Conservation (phyloP, 2,797 vertebrate species). For the Manis javanica region DNA sequence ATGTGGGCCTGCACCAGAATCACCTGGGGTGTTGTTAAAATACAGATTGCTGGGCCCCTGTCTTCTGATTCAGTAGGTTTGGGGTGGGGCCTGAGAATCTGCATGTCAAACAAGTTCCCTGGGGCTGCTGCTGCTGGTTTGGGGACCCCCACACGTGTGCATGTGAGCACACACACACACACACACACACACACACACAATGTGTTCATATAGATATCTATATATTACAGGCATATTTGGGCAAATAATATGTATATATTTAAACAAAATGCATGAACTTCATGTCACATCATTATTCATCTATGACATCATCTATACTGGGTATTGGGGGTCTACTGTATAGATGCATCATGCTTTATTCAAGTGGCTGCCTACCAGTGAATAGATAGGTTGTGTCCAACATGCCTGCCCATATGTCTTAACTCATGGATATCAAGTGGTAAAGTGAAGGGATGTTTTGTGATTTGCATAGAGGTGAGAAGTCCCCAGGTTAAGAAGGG, state of each 20-base stretch:
- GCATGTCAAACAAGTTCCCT: background rate
- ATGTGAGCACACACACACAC: background rate
- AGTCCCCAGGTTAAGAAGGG: background rate
- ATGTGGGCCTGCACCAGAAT: background rate
- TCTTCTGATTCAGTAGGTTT: background rate
- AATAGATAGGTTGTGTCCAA: background rate
- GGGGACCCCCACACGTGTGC: too few relatives aligned
- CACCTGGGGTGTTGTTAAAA: background rate
- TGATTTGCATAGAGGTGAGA: background rate
- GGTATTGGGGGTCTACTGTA: fast-evolving
- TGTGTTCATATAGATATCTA: too few relatives aligned
- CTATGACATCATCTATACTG: fast-evolving
- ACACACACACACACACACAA: background rate
- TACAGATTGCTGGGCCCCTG: background rate
- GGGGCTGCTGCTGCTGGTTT: background rate
- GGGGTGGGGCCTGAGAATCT: background rate
- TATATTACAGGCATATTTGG: background rate
- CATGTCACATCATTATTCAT: background rate
- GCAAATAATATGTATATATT: background rate
- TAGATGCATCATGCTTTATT: background rate
- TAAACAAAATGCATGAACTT: background rate
- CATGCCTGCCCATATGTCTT: background rate
- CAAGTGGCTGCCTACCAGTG: background rate
- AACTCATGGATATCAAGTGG: background rate
- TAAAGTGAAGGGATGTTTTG: background rate